A percentile compares a stretch with the other conserved stretches of the same genome.
Evolutionary conservation across 53 echinoderm and acorn worm species (phyloP).

Genomic region (Actinopyga echinites): DNA sequence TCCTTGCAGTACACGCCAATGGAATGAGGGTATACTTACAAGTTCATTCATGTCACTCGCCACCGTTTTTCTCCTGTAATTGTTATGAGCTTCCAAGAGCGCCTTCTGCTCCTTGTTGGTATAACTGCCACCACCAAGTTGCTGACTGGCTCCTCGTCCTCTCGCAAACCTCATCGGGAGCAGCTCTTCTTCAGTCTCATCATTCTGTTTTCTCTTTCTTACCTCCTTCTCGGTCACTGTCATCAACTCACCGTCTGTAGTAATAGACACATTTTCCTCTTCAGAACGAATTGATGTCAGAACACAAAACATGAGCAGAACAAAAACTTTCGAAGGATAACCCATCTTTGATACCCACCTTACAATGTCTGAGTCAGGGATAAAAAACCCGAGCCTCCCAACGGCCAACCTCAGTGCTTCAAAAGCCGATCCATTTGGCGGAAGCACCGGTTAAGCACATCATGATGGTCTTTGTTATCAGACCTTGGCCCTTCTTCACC

Average conservation of each 20-base stretch:
- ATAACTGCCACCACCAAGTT: background rate
- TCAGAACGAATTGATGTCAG: background rate
- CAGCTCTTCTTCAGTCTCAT: background rate
- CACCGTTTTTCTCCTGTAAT: background rate
- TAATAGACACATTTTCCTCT: conserved; percentile 4
- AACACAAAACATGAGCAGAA: too few species aligned
- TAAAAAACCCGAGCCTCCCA: too few species aligned
- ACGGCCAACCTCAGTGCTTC: too few species aligned
- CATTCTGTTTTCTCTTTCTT: background rate
- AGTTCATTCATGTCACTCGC: conserved; percentile 11
- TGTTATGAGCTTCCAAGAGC: background rate
- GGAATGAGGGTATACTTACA: background rate
- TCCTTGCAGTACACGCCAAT: too few species aligned
- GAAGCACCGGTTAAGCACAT: too few species aligned
- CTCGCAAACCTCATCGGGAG: background rate
- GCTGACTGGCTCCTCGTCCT: background rate
- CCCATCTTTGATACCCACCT: too few species aligned
- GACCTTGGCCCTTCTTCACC: too few species aligned
- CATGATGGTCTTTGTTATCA: too few species aligned
- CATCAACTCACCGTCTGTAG: background rate
- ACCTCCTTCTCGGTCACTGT: background rate
- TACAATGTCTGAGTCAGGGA: too few species aligned
- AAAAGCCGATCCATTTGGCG: too few species aligned
- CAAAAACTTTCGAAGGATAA: too few species aligned
- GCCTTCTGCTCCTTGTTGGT: background rate